Evolutionary conservation across 37 sponge, comb jelly and placozoan genomes (phyloP).

Genomic region (Oopsacas minuta): DNA sequence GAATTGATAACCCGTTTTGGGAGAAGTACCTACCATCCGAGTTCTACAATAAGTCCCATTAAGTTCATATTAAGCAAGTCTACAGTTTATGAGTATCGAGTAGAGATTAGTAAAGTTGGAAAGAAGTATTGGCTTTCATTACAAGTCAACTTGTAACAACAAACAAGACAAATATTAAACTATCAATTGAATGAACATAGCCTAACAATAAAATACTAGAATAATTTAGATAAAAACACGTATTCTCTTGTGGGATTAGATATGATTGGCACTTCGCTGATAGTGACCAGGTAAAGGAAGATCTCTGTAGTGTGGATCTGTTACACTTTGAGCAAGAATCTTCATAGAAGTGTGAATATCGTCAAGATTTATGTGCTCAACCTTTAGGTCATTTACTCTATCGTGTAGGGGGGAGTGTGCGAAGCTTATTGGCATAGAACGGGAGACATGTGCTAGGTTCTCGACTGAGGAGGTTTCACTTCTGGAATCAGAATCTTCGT

Average conservation of each 20-base stretch:
- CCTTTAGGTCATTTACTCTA: not conserved
- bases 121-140: too few species aligned
- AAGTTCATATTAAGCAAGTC: too few species aligned
- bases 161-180: not conserved
- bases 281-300: slow-evolving; percentile 11
- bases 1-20: too few species aligned
- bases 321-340: not conserved
- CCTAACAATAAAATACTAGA: slow-evolving; percentile 1
- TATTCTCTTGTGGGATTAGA: not conserved
- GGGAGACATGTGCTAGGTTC: not conserved
- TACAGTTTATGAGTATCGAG: too few species aligned
- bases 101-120: too few species aligned
- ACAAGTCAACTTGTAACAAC: not conserved
- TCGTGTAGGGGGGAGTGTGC: not conserved
- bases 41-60: too few species aligned
- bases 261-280: not conserved
- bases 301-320: not conserved
- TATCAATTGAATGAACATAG: not conserved
- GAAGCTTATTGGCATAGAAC: not conserved
- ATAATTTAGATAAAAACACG: not conserved
- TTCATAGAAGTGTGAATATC: not conserved
- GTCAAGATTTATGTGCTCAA: not conserved
- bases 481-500: not conserved
- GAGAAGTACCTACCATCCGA: too few species aligned
- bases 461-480: not conserved